These are phyloP conservation scores for Orientallactaga sibirica DNA, from an alignment of 2,797 vertebrate genomes.

Conservation along the genomic window DNA sequence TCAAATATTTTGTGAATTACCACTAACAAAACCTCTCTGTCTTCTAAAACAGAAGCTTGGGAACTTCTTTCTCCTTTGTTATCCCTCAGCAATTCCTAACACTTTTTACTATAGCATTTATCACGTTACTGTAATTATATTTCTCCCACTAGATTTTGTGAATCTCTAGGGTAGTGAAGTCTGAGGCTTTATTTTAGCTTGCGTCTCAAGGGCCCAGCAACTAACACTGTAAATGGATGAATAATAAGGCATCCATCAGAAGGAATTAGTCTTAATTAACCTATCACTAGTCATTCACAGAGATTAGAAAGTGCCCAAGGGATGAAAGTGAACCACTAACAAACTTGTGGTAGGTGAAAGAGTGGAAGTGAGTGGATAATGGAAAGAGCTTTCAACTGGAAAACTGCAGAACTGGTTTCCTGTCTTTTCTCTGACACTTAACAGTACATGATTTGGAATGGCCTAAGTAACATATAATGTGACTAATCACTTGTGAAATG, in stretches of 20 bases:
- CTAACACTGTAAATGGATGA: constrained; percentile 15
- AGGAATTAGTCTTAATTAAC: constrained; percentile 61
- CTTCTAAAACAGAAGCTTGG: not conserved
- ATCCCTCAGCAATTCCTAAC: not conserved
- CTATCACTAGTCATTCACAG: constrained; percentile 12
- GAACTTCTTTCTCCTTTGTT: not conserved
- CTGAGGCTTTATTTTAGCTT: constrained; percentile 9
- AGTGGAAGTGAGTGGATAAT: not conserved
- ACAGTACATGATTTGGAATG: not conserved
- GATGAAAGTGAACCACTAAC: not conserved
- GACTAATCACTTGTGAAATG: constrained; percentile 18
- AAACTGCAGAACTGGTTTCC: not conserved
- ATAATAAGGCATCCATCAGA: constrained; percentile 21
- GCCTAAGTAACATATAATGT: not conserved
- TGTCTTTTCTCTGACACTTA: constrained; percentile 11
- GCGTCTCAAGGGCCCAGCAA: constrained; percentile 11
- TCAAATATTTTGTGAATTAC: not conserved
- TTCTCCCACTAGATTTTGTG: not conserved
- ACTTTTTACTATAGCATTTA: constrained; percentile 28
- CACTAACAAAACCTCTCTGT: no score
- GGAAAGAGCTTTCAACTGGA: constrained; percentile 36
- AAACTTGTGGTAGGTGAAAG: not conserved
- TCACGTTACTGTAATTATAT: not conserved
- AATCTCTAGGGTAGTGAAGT: not conserved
- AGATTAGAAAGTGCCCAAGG: constrained; percentile 13